Conservation (phyloP, 2,113 vertebrate genomes). For the Thymallus thymallus region DNA sequence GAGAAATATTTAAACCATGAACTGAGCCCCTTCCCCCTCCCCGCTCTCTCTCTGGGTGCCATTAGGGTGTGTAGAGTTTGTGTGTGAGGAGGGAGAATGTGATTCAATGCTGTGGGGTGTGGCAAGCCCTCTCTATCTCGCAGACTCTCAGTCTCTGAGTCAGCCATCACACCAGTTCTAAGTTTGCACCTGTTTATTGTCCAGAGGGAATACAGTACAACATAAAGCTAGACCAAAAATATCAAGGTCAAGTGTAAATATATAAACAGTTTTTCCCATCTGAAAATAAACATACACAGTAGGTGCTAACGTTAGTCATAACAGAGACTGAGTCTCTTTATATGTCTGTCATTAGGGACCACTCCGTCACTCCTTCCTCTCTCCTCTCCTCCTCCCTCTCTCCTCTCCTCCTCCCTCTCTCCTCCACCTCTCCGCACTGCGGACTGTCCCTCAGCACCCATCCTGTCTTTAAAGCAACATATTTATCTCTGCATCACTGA, state of each 20-base stretch:
- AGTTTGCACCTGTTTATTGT: slow-evolving; percentile 6
- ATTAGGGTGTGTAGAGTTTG: neutral
- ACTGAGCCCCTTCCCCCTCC: slow-evolving; percentile 7
- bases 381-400: neutral
- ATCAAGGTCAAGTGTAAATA: too few species aligned
- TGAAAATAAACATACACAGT: too few species aligned
- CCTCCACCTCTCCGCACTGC: slow-evolving; percentile 56
- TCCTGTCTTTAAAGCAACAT: slow-evolving; percentile 61
- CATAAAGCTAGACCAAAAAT: neutral
- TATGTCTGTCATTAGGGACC: neutral
- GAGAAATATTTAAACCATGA: slow-evolving; percentile 33
- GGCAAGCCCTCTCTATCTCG: slow-evolving; percentile 10
- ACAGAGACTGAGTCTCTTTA: neutral
- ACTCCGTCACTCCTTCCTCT: neutral
- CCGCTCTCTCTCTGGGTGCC: neutral
- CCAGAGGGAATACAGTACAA: neutral
- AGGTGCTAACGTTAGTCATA: neutral
- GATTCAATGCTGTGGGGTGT: too few species aligned
- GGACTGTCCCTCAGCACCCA: slow-evolving; percentile 60
- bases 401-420: neutral
- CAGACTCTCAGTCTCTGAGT: too few species aligned
- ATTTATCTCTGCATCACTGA: slow-evolving; percentile 70
- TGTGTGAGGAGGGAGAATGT: neutral
- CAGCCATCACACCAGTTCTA: too few species aligned
- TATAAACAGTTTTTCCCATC: too few species aligned